Conservation (phyloP, 1,140 invertebrate species). For the Theocolax elegans region DNA sequence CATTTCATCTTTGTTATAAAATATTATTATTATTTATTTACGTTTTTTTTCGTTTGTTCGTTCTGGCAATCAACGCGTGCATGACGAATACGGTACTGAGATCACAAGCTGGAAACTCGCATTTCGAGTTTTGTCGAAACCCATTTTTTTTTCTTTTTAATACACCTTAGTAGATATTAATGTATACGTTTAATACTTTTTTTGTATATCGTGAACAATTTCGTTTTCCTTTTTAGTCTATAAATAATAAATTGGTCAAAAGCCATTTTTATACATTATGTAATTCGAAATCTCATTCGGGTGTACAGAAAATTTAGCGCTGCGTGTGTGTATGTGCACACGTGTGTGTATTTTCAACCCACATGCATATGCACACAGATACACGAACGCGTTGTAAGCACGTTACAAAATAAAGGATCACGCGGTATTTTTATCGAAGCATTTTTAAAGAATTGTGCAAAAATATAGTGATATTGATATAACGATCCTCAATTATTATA, state of each 20-base stretch:
- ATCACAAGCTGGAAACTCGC: constrained; percentile 58
- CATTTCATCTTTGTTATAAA: neutral
- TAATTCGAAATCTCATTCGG: no score
- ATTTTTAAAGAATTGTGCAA: no score
- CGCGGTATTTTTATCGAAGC: no score
- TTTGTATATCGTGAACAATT: neutral
- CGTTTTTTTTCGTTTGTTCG: constrained; percentile 42
- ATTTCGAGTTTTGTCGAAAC: constrained; percentile 40
- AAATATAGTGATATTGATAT: no score
- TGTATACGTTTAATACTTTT: constrained; percentile 6
- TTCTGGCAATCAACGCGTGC: constrained; percentile 44
- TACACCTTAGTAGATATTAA: neutral
- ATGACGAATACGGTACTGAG: constrained; percentile 50
- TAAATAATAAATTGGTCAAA: neutral
- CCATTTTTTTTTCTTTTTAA: neutral
- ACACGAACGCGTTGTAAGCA: no score
- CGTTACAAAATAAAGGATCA: no score
- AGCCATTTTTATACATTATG: no score
- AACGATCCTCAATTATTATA: no score
- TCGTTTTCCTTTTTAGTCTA: neutral
- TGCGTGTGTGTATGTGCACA: no score
- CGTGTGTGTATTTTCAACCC: no score
- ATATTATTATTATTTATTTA: constrained; percentile 3
- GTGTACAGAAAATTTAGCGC: no score
- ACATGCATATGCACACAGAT: no score